Percentiles rank a stretch among this genome's conserved stretches.
Conservation (phyloP, 2,797 vertebrate genomes). For the Lagocephalus sceleratus region DNA sequence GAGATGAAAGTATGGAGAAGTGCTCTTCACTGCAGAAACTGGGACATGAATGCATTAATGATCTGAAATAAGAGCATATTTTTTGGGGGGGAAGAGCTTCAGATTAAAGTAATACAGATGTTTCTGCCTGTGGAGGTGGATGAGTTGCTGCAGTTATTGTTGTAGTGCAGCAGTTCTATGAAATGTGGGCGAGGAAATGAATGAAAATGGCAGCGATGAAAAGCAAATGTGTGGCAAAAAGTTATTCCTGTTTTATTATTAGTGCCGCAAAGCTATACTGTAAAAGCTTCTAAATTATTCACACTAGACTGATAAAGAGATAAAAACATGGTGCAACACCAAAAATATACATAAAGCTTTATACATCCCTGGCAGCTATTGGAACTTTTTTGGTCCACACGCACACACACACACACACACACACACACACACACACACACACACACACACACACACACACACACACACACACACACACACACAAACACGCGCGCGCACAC, state of each 20-base stretch:
- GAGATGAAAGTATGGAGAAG: slow-evolving; percentile 20
- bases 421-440: slow-evolving; percentile 4
- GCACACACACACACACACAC: slow-evolving; percentile 5
- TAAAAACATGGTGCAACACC: no score
- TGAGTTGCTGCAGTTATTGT: slow-evolving; percentile 5
- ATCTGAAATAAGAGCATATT: slow-evolving; percentile 11
- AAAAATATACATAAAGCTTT: no score
- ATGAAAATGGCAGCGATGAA: not conserved
- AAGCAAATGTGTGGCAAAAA: not conserved
- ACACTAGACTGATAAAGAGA: no score
- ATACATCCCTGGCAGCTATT: no score
- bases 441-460: slow-evolving; percentile 6
- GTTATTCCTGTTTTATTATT: no score
- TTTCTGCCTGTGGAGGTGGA: slow-evolving; percentile 4
- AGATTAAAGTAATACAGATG: slow-evolving; percentile 5
- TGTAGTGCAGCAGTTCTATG: slow-evolving; percentile 12
- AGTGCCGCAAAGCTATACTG: no score
- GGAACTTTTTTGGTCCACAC: not conserved
- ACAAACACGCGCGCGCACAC: slow-evolving; percentile 1
- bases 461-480: slow-evolving; percentile 1
- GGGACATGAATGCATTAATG: slow-evolving; percentile 21
- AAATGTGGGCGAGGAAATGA: slow-evolving; percentile 10
- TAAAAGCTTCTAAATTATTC: no score
- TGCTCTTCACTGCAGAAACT: slow-evolving; percentile 12
- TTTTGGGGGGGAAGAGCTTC: slow-evolving; percentile 3